Percentiles rank a stretch among this genome's conserved stretches.
Evolutionary conservation across 1,140 invertebrate genomes (phyloP).

Genomic region (Monochamus saltuarius): DNA sequence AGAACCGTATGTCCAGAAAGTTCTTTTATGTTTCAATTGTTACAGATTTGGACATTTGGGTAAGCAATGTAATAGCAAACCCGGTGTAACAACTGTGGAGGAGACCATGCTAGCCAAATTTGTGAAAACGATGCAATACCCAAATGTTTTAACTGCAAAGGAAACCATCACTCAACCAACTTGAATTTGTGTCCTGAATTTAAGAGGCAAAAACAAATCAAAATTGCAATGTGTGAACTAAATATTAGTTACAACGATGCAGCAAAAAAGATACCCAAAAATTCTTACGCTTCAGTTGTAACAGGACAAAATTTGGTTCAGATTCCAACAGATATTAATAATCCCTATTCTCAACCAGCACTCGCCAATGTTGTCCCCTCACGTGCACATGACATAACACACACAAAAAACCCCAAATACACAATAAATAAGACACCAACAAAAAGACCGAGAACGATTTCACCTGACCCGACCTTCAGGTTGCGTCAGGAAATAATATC

Average conservation of each 20-base stretch:
- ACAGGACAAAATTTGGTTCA: too few relatives aligned
- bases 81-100: neutral
- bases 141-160: slow-evolving; percentile 6
- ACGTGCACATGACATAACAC: too few relatives aligned
- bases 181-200: neutral
- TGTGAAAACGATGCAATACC: neutral
- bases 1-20: neutral
- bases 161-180: neutral
- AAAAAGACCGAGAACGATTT: too few relatives aligned
- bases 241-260: neutral
- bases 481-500: too few relatives aligned
- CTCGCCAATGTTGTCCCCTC: too few relatives aligned
- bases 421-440: too few relatives aligned
- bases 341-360: too few relatives aligned
- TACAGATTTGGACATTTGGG: neutral
- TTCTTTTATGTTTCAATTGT: neutral
- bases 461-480: too few relatives aligned
- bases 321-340: too few relatives aligned
- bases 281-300: too few relatives aligned
- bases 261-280: too few relatives aligned
- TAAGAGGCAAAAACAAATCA: slow-evolving; percentile 5
- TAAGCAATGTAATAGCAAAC: neutral
- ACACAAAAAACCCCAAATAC: too few relatives aligned
- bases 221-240: neutral
- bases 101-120: neutral